Base-by-base conservation (phyloP, 2,113 vertebrate species). In the Oostethus manadensis region DNA sequence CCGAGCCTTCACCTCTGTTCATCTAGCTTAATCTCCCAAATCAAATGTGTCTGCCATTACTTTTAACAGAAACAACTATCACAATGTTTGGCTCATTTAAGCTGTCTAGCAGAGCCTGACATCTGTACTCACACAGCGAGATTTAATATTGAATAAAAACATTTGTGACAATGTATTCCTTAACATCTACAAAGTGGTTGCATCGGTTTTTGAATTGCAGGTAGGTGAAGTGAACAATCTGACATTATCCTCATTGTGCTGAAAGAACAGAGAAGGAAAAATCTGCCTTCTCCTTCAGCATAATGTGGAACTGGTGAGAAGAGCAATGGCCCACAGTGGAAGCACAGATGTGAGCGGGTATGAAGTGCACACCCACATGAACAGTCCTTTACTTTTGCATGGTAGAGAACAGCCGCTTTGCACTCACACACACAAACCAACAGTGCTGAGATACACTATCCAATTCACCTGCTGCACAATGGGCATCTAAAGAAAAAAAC, bases 401-500 rank as follows among this genome's bases (percentile, higher is more conserved):
- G 91, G 71, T 93, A 95, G 93, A 94, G 94, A 95, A 95, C 93
- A 88, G 79, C 82, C 88, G 89, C 92, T 98, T 89, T 94, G 94
- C 93, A 98, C 94, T 97, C 95, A 98, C 93, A 96, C 93, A 97
- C 94, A 93, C 92, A 96, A 94, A 94, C 88, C 88, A 88, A 88
- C 84, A 94, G 94, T 96, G 94, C 92, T 97, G 94, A 96, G 94
- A 94, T 92, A 96, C 91, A 98, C 92, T 94, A 91, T 93, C 94
- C 94, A 96, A 97, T 94, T 96, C 94, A 95, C 93, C 92, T 93
- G 94, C 91, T 94, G 94, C 90, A 89, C 90, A 91, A 88, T 88
- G 94, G 93, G 91, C 92, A 96, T 98, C 94, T 99, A 94, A 96
- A 93, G 94, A 92, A 96, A 92, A 96, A 94, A 97, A 98, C 92